phyloP scores from a whole-genome alignment of 1,140 invertebrate species.

The Pseudomyrmex gracilis region DNA sequence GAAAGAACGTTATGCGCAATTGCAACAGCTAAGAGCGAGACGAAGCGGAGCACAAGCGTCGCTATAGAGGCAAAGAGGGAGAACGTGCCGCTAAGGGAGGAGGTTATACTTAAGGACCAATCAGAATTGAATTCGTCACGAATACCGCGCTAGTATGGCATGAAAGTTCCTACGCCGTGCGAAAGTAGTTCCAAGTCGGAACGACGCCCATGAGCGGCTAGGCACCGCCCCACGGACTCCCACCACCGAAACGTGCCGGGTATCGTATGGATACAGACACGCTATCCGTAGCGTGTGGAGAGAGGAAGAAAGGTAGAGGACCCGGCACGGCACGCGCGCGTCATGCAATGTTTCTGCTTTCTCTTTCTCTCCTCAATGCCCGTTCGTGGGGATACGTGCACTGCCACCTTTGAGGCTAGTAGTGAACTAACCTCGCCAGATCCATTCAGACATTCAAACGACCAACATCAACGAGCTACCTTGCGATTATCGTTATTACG shows the following conservation, averaged over 20 bases:
- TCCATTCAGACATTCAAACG: conserved; percentile 84
- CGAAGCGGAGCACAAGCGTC: conserved; percentile 41
- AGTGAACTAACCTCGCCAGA: conserved; percentile 81
- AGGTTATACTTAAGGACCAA: conserved; percentile 85
- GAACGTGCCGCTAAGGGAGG: conserved; percentile 79
- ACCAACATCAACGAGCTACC: conserved; percentile 81
- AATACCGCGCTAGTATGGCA: conserved; percentile 77
- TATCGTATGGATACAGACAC: conserved; percentile 59
- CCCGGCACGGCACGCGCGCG: conserved; percentile 68
- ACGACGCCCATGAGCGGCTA: conserved; percentile 81
- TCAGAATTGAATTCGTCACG: conserved; percentile 86
- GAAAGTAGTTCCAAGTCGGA: conserved; percentile 81
- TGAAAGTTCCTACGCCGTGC: conserved; percentile 80
- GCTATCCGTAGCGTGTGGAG: conserved; percentile 7
- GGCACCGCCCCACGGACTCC: conserved; percentile 79
- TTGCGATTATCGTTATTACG: conserved; percentile 75
- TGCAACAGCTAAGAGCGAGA: conserved; percentile 64
- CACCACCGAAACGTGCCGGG: conserved; percentile 65
- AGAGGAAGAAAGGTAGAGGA: conserved; percentile 43
- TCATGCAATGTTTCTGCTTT: conserved; percentile 62
- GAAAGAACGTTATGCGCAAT: conserved; percentile 68
- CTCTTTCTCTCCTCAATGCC: not conserved
- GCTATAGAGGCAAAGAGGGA: conserved; percentile 46
- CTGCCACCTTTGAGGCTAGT: conserved; percentile 81
- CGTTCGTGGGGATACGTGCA: conserved; percentile 70